Evolutionary conservation across 23 tunicate species (phyloP).

Genomic region (Halocynthia roretzi): DNA sequence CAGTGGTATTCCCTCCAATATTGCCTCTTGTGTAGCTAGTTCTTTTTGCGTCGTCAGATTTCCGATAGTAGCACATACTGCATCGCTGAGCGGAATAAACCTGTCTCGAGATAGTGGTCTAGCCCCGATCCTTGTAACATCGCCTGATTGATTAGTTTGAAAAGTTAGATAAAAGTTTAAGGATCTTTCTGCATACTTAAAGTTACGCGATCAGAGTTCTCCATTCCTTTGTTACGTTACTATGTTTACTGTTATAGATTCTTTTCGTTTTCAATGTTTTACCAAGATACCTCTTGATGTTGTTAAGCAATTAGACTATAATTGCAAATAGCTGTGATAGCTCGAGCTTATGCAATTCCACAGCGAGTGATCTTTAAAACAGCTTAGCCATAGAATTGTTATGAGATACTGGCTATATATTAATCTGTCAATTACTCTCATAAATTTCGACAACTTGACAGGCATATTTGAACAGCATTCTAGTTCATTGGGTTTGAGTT

Average conservation of each 20-base stretch:
- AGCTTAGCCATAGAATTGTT: no score
- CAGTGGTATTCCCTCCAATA: not conserved
- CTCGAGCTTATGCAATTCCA: no score
- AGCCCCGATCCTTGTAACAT: conserved; percentile 6
- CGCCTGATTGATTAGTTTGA: conserved; percentile 7
- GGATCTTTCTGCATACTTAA: not conserved
- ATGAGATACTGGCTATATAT: no score
- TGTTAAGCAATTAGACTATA: no score
- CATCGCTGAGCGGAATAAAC: not conserved
- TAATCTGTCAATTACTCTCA: no score
- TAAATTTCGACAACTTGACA: no score
- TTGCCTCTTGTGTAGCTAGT: conserved; percentile 3
- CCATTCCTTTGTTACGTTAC: not conserved
- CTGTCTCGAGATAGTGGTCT: not conserved
- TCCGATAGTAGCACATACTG: not conserved
- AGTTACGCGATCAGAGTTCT: not conserved
- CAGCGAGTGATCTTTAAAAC: no score
- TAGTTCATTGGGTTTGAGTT: no score
- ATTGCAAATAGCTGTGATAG: no score
- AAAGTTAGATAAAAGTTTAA: not conserved
- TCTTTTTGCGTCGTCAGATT: conserved; percentile 2
- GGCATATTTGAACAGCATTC: no score
- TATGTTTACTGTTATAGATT: not conserved
- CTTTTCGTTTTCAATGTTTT: no score
- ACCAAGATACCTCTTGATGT: no score